These are phyloP conservation scores for Plutomurus gul DNA, from an alignment of 1,140 invertebrate genomes.

Conservation along the genomic window DNA sequence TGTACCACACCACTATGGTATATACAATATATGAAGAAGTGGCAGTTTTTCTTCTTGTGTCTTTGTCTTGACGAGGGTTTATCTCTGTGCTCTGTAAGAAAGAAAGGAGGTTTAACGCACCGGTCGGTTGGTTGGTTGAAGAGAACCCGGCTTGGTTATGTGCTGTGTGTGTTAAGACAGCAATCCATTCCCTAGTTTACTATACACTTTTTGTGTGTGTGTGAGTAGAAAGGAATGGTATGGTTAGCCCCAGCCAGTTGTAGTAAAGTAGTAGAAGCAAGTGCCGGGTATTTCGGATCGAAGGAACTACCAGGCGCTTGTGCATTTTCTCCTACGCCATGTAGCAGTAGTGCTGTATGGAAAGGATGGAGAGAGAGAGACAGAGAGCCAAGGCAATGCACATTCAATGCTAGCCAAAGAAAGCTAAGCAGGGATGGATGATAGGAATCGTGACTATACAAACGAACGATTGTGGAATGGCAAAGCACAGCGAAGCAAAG, in stretches of 20 bases:
- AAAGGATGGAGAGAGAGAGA: not conserved
- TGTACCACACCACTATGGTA: too few relatives aligned
- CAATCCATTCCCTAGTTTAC: too few relatives aligned
- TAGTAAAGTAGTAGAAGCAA: not conserved
- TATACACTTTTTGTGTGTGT: not conserved
- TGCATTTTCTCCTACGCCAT: slow-evolving; percentile 23
- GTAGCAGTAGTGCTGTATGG: not conserved
- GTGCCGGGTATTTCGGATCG: slow-evolving; percentile 31
- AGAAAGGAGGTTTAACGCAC: too few relatives aligned
- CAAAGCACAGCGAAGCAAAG: not conserved
- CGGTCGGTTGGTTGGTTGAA: too few relatives aligned
- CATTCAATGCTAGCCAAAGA: too few relatives aligned
- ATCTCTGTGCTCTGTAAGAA: too few relatives aligned
- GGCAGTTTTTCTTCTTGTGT: too few relatives aligned
- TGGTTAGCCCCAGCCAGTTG: not conserved
- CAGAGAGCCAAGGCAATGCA: too few relatives aligned
- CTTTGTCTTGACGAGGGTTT: too few relatives aligned
- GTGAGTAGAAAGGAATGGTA: not conserved
- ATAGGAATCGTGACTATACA: not conserved
- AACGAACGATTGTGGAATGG: not conserved
- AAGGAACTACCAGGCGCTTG: slow-evolving; percentile 47
- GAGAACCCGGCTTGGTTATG: not conserved
- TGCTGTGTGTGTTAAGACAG: not conserved
- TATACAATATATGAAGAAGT: too few relatives aligned
- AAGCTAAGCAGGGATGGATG: not conserved